Conservation (phyloP, 1,140 invertebrate species). For the Physella acuta region DNA sequence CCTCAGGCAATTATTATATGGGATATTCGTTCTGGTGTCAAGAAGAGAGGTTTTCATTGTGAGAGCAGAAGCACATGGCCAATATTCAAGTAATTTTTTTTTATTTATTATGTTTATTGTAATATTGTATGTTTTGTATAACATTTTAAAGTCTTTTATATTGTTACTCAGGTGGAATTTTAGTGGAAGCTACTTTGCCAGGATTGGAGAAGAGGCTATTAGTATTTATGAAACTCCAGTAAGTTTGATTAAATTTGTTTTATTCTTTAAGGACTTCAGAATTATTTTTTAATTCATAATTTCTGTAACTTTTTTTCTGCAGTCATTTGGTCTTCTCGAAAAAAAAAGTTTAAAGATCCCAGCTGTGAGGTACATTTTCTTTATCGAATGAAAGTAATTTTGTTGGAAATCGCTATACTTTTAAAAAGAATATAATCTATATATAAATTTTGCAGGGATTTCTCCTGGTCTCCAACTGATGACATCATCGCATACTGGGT, state of each 20-base stretch:
- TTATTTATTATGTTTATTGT: background rate
- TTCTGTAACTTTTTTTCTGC: slow-evolving; percentile 33
- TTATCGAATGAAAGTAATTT: background rate
- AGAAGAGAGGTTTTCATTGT: slow-evolving; percentile 86
- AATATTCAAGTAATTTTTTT: slow-evolving; percentile 72
- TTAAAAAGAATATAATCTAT: no score
- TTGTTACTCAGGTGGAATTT: slow-evolving; percentile 76
- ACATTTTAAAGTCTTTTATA: no score
- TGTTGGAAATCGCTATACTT: background rate
- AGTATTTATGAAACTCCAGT: slow-evolving; percentile 88
- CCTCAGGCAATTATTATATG: slow-evolving; percentile 66
- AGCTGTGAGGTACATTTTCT: slow-evolving; percentile 70
- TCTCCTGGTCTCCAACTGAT: slow-evolving; percentile 96
- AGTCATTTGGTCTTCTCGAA: slow-evolving; percentile 88
- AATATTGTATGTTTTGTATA: no score
- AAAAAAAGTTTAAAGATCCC: slow-evolving; percentile 93
- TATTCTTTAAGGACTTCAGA: background rate
- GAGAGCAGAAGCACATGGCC: slow-evolving; percentile 82
- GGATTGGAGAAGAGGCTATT: slow-evolving; percentile 71
- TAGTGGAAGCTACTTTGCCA: slow-evolving; percentile 95
- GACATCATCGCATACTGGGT: slow-evolving; percentile 97
- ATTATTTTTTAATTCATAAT: background rate
- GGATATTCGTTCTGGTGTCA: slow-evolving; percentile 88
- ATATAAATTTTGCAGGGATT: slow-evolving; percentile 75
- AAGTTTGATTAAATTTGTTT: slow-evolving; percentile 34